Evolutionary conservation across 2,888 invertebrate species (phyloP).

Genomic region (Andrena hattorfiana): DNA sequence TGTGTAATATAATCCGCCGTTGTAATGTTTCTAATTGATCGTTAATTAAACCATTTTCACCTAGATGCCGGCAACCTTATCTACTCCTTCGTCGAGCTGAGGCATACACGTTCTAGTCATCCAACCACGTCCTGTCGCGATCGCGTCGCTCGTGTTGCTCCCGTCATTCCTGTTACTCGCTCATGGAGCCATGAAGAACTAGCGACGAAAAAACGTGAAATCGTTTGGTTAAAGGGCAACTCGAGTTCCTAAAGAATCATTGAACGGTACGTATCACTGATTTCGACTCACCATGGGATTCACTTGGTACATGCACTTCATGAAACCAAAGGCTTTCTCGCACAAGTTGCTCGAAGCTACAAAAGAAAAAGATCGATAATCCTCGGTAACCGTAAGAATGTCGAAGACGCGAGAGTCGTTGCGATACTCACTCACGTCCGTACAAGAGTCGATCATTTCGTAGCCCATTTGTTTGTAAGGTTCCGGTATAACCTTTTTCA

Average conservation of each 20-base stretch:
- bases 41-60: constrained; percentile 3
- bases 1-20: background rate
- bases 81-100: too few relatives aligned
- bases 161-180: background rate
- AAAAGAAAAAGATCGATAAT: constrained; percentile 35
- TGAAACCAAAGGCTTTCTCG: constrained; percentile 73
- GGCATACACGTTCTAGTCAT: too few relatives aligned
- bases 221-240: too few relatives aligned
- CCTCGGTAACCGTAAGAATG: background rate
- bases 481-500: constrained; percentile 64
- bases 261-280: background rate
- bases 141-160: background rate
- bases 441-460: constrained; percentile 68
- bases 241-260: background rate
- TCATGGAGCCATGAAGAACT: constrained; percentile 71
- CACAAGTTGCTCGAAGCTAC: constrained; percentile 78
- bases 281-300: constrained; percentile 75
- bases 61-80: too few relatives aligned
- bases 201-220: constrained; percentile 31
- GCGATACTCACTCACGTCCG: constrained; percentile 56
- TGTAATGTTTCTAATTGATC: background rate
- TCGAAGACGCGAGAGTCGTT: background rate
- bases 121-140: too few relatives aligned
- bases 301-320: constrained; percentile 76
- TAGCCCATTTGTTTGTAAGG: constrained; percentile 49